Evolutionary conservation across 2,113 vertebrate species (phyloP).

Genomic region (Rhineura floridana): DNA sequence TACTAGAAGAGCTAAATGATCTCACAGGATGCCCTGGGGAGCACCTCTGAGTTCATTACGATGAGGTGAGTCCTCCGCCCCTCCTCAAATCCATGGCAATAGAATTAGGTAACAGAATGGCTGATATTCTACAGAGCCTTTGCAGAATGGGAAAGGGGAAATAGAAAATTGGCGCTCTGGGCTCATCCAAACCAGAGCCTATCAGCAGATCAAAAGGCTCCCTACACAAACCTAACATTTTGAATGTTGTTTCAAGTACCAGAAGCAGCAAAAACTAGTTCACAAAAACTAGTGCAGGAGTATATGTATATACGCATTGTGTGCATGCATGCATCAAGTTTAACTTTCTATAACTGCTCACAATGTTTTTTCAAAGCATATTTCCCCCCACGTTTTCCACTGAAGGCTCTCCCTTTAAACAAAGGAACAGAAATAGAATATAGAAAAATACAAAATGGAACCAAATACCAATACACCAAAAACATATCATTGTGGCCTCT

Average conservation of each 20-base stretch:
- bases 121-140: background rate
- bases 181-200: background rate
- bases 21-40: background rate
- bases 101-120: constrained; percentile 8
- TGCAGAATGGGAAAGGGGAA: background rate
- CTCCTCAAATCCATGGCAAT: constrained; percentile 13
- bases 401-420: background rate
- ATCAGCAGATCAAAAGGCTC: background rate
- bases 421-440: background rate
- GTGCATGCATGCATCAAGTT: rapidly evolving
- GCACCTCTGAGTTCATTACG: background rate
- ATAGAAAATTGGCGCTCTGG: background rate
- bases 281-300: background rate
- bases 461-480: background rate
- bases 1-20: rapidly evolving
- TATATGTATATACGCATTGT: rapidly evolving
- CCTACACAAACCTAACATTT: background rate
- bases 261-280: rapidly evolving
- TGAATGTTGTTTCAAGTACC: rapidly evolving
- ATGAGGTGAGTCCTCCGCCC: background rate
- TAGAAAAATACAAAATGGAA: background rate
- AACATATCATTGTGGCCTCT: background rate
- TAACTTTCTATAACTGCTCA: background rate
- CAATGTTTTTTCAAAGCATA: background rate
- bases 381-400: background rate